Base-by-base conservation (phyloP, 2,888 invertebrate genomes). In the Electrophaes corylata region DNA sequence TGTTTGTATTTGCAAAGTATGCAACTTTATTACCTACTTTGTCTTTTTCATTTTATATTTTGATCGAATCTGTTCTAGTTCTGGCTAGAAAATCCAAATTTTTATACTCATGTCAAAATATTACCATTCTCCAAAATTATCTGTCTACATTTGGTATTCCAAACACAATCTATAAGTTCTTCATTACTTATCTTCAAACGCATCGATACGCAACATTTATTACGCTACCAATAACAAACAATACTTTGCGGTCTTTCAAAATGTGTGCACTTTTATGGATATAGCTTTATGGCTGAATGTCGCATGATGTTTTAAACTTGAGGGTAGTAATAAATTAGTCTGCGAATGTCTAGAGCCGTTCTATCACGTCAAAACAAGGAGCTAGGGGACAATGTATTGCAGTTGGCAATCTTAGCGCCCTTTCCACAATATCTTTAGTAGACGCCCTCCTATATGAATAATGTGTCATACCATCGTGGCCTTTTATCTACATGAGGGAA, bases 191-290 rank as follows among this genome's bases (percentile, higher is more conserved):
- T 90, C 90, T 88, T 88, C 87, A 90, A 84, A 87, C 85, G 86
- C 91, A 88, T 90, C 88, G 87, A 88, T 88, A 88, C 88, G 86
- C 86, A 86, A 86, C 90, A 91, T 91, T 91, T 91, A 90, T 91
- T 88, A 89, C 82, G 77, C 69, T 79, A 76, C 72, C 67, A 73
- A 76, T 72, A 66, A 71, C 83, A 70, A 81, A 67, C 16, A 53
- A 67, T 67, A 14, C 6, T 41, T 26, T 55, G 19, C 66, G 33
- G 3, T 41, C 40, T 6, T 2, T 1, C 14, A 61, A 64, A 60
- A 44, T 4, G 35, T 12, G 16, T 4, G 3, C 16, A 18, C 14
- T 57, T 62, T 53, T 76, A 74, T 56, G 0, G 0, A 16, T 2
- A 56, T 0, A 2, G 0, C 0, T 11, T 14, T 71, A 81, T 47